Conservation (phyloP, 2,797 vertebrate species). For the Melanogrammus aeglefinus region DNA sequence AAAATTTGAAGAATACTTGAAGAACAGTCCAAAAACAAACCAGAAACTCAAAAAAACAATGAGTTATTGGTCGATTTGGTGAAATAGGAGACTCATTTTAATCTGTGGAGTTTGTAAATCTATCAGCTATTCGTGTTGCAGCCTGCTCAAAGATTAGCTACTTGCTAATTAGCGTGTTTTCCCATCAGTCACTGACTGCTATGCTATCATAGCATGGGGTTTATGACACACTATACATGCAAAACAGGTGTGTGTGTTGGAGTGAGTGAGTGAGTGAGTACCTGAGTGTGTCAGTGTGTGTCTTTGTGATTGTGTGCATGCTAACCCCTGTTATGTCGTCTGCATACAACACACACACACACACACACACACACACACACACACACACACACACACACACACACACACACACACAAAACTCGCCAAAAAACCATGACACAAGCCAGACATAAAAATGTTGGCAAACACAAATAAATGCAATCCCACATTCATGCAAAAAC, state of each 20-base stretch:
- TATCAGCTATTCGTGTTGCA: not conserved
- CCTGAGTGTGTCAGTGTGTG: too few relatives aligned
- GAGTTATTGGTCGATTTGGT: too few relatives aligned
- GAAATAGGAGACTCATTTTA: too few relatives aligned
- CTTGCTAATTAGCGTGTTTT: not conserved
- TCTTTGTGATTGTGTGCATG: not conserved
- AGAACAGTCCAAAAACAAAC: too few relatives aligned
- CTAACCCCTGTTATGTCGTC: not conserved
- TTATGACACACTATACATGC: not conserved
- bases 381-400: too few relatives aligned
- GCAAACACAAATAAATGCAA: not conserved
- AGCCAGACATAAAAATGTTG: too few relatives aligned
- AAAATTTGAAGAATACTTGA: too few relatives aligned
- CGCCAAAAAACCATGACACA: too few relatives aligned
- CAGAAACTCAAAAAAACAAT: too few relatives aligned
- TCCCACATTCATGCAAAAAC: slow-evolving; percentile 3
- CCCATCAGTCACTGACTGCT: not conserved
- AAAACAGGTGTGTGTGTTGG: not conserved
- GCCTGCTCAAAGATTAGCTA: not conserved
- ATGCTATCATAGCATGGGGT: not conserved
- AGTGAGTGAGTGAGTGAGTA: not conserved
- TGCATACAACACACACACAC: slow-evolving; percentile 30
- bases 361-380: slow-evolving; percentile 9
- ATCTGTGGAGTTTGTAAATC: not conserved
- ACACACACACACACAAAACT: too few relatives aligned